Evolutionary conservation across 2,888 invertebrate genomes (phyloP).

Genomic region (Cephus runcator): DNA sequence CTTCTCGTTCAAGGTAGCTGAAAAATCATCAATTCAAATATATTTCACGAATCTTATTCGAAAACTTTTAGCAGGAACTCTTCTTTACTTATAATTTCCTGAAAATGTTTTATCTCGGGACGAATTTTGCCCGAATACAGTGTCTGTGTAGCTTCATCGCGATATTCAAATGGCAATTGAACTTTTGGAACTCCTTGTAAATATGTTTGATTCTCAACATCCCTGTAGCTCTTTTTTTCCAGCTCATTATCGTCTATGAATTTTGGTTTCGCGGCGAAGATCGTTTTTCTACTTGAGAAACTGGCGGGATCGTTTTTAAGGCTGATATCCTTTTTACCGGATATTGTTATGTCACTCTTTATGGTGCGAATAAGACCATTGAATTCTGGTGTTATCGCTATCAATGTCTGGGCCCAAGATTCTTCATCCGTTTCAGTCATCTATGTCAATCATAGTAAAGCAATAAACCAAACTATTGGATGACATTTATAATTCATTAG

Average conservation of each 20-base stretch:
- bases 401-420: slow-evolving; percentile 43
- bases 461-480: background rate
- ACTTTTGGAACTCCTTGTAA: slow-evolving; percentile 41
- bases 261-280: slow-evolving; percentile 22
- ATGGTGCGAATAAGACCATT: slow-evolving; percentile 42
- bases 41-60: background rate
- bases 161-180: slow-evolving; percentile 30
- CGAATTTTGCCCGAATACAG: slow-evolving; percentile 40
- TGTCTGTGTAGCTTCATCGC: slow-evolving; percentile 44
- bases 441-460: background rate
- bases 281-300: slow-evolving; percentile 29
- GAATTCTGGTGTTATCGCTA: slow-evolving; percentile 45
- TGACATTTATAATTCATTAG: background rate
- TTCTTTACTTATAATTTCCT: slow-evolving; percentile 37
- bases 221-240: slow-evolving; percentile 14
- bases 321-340: slow-evolving; percentile 24
- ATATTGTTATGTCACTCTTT: slow-evolving; percentile 25
- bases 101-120: slow-evolving; percentile 24
- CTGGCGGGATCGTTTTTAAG: slow-evolving; percentile 31
- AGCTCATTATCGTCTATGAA: slow-evolving; percentile 32
- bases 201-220: slow-evolving; percentile 41
- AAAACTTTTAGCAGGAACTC: background rate
- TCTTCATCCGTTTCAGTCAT: slow-evolving; percentile 17
- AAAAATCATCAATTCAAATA: slow-evolving; percentile 4
- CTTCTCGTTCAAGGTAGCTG: slow-evolving; percentile 32